Percentiles rank a stretch among this genome's conserved stretches.
These are phyloP conservation scores for Notothenia rossii DNA, from an alignment of 2,113 vertebrate species.

Conservation along the genomic window DNA sequence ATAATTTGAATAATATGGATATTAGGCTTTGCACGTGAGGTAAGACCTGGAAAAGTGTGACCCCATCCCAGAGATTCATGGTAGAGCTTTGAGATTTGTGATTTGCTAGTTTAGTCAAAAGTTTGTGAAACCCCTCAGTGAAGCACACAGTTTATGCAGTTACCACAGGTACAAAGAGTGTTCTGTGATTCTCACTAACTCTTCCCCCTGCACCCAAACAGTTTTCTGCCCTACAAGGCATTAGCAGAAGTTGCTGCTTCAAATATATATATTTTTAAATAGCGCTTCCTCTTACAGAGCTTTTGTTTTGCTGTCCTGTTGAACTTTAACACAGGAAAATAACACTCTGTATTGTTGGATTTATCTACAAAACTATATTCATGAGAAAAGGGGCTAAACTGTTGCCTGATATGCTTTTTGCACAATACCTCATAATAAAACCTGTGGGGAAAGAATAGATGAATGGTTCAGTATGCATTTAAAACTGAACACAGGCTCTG, in stretches of 20 bases:
- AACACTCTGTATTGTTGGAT: slow-evolving; percentile 31
- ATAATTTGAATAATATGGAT: slow-evolving; percentile 19
- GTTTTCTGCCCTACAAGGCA: slow-evolving; percentile 16
- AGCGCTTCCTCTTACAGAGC: slow-evolving; percentile 5
- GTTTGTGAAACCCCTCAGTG: slow-evolving; percentile 31
- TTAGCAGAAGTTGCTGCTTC: slow-evolving; percentile 20
- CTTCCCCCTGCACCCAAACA: slow-evolving; percentile 26
- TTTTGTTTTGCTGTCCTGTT: slow-evolving; percentile 12
- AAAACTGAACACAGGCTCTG: slow-evolving; percentile 56
- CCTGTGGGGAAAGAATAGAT: slow-evolving; percentile 45
- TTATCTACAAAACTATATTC: slow-evolving; percentile 38
- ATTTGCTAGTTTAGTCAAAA: slow-evolving; percentile 19
- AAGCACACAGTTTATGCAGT: slow-evolving; percentile 38
- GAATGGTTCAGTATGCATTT: slow-evolving; percentile 55
- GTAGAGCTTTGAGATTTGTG: slow-evolving; percentile 1
- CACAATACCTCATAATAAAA: slow-evolving; percentile 41
- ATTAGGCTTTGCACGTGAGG: neutral
- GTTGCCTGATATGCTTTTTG: slow-evolving; percentile 29
- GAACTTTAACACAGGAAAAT: slow-evolving; percentile 36
- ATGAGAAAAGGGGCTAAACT: slow-evolving; percentile 23
- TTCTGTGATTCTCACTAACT: slow-evolving; percentile 44
- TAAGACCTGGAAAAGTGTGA: slow-evolving; percentile 12
- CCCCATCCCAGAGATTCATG: slow-evolving; percentile 3
- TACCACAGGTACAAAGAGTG: slow-evolving; percentile 55
- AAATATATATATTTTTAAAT: slow-evolving; percentile 35